These are phyloP conservation scores for Prosopocoilus inquinatus DNA, from an alignment of 2,888 invertebrate genomes.

Conservation along the genomic window DNA sequence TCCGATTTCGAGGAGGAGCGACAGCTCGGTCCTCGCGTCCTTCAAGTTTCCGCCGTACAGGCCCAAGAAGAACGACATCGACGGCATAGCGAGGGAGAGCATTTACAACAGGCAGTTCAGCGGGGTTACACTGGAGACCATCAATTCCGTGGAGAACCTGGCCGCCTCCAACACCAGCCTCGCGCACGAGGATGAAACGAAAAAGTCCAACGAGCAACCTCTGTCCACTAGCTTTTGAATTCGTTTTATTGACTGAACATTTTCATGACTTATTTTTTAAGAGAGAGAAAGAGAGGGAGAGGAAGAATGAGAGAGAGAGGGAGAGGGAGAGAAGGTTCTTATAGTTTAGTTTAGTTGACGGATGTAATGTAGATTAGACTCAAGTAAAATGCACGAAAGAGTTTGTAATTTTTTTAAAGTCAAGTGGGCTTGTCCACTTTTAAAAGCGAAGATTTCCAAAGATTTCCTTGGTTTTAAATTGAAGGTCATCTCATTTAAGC, in stretches of 20 bases:
- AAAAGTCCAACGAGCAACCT: not conserved
- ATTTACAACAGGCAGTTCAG: slow-evolving; percentile 13
- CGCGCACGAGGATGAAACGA: not conserved
- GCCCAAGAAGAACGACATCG: slow-evolving; percentile 15
- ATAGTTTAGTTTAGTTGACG: not conserved
- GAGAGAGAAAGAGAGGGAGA: not conserved
- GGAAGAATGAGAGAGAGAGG: not conserved
- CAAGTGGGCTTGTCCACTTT: too few relatives aligned
- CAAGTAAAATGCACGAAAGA: too few relatives aligned
- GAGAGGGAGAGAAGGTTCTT: not conserved
- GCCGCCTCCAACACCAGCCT: slow-evolving; percentile 7
- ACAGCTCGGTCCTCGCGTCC: slow-evolving; percentile 7
- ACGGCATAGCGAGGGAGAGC: slow-evolving; percentile 11
- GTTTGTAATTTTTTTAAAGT: too few relatives aligned
- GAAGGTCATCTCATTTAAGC: too few relatives aligned
- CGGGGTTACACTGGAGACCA: slow-evolving; percentile 16
- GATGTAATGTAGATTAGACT: not conserved
- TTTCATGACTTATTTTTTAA: too few relatives aligned
- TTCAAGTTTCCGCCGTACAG: slow-evolving; percentile 12
- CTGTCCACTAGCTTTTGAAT: not conserved
- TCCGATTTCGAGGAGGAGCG: slow-evolving; percentile 16
- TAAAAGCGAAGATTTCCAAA: too few relatives aligned
- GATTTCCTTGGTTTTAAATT: too few relatives aligned
- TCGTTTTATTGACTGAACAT: too few relatives aligned
- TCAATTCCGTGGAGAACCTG: slow-evolving; percentile 18